These are phyloP conservation scores for Agrotis ipsilon DNA, from an alignment of 2,888 invertebrate species.

Conservation along the genomic window DNA sequence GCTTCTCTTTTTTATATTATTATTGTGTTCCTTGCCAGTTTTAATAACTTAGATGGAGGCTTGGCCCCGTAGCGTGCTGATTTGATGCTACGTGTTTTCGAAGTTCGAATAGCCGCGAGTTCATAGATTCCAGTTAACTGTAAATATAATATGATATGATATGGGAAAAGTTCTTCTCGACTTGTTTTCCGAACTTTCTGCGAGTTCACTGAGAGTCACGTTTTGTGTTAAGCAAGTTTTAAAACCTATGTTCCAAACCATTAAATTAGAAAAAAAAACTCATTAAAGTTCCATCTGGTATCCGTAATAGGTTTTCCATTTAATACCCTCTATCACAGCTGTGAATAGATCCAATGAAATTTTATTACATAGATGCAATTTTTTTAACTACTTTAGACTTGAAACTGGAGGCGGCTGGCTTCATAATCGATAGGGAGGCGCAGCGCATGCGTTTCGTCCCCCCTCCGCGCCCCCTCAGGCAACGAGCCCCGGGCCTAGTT, in stretches of 20 bases:
- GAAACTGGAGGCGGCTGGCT: constrained; percentile 53
- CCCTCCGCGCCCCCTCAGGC: constrained; percentile 18
- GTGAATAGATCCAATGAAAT: constrained; percentile 9
- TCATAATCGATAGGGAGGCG: constrained; percentile 63
- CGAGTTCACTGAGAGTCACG: background rate
- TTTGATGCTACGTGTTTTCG: constrained; percentile 15
- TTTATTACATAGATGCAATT: constrained; percentile 47
- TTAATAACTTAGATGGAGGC: constrained; percentile 15
- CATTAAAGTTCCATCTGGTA: background rate
- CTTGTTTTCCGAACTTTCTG: constrained; percentile 17
- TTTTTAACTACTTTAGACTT: constrained; percentile 60
- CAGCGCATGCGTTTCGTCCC: constrained; percentile 64
- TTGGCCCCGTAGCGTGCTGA: constrained; percentile 9
- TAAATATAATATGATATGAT: constrained; percentile 29
- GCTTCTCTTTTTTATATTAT: constrained; percentile 51
- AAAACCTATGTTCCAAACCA: background rate
- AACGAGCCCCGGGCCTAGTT: constrained; percentile 56
- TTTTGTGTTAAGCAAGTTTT: background rate
- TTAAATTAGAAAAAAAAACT: background rate
- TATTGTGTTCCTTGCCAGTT: constrained; percentile 46
- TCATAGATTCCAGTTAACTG: constrained; percentile 26
- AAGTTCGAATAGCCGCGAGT: constrained; percentile 6
- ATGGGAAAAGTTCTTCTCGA: constrained; percentile 14
- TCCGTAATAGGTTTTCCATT: background rate
- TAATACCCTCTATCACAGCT: background rate